Evolutionary conservation across 2,113 vertebrate species (phyloP), one percentile per base, ranked within the genome.

Genomic region (Orientallactaga bullata): DNA sequence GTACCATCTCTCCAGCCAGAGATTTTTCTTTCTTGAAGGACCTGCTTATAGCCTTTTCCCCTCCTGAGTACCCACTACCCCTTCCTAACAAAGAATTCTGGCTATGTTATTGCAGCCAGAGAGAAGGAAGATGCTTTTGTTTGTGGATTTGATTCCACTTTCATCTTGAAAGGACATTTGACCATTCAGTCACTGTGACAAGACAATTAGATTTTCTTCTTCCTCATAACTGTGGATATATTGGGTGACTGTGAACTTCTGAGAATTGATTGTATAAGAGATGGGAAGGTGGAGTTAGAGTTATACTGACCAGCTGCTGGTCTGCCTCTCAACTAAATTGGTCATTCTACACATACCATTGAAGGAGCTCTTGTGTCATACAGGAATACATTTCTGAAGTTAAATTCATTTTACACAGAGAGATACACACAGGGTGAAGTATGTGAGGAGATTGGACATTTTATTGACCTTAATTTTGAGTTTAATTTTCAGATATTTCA

Each of bases 281-380:
- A 30, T 94, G 35, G 51, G 81, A 30, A 89, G 88, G 30, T 93
- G n/a, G 51, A 84, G 28, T 74, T 82, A 2, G 66, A 94, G 55
- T 81, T 88, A 79, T 13, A 26, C 89, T 91, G 71, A 51, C 79
- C 58, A 55, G 94, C 68, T 97, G 80, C 90, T 88, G 92, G 63
- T 30, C 30, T 84, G 15, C 84, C 84, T 93, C 76, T 96, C 88
- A n/a, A 71, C 91, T 89, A 88, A 95, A 71, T 68, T 15, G 73
- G 79, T 90, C 71, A 3, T 82, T 95, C 94, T 89, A 58, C 16
- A 24, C 37, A 0, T 8, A 77, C 2, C 24, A 26, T 32, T 71
- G 35, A 83, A 94, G 26, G 91, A 66, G n/a, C 92, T 96, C 89
- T 95, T 95, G 35, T 91, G 81, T 94, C 60, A n/a, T 58, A 92